Evolutionary conservation across 2,113 vertebrate genomes (phyloP).

Genomic region (Ahaetulla prasina): DNA sequence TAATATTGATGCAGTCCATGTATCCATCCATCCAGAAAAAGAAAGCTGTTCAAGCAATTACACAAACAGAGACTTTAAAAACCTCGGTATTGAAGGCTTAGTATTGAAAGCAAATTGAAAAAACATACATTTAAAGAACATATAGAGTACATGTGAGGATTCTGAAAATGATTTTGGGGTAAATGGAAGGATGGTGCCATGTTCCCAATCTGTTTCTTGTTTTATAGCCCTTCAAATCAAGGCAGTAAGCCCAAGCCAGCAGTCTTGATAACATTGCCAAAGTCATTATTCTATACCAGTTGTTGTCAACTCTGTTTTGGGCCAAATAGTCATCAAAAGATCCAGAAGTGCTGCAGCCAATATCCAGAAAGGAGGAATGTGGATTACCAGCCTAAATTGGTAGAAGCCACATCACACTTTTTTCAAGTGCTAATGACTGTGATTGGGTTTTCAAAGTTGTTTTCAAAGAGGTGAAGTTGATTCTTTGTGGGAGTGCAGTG

Average conservation of each 20-base stretch:
- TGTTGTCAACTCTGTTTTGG: not conserved
- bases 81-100: not conserved
- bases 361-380: not conserved
- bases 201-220: not conserved
- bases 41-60: not conserved
- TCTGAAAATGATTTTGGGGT: not conserved
- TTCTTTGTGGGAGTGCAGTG: not conserved
- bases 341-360: not conserved
- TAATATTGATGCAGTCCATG: not conserved
- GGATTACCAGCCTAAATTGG: too few relatives aligned
- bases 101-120: not conserved
- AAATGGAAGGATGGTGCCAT: not conserved
- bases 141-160: not conserved
- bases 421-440: not conserved
- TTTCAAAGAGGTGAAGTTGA: not conserved
- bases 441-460: not conserved
- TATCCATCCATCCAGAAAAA: not conserved
- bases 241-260: not conserved
- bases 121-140: not conserved
- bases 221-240: not conserved
- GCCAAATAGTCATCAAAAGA: not conserved
- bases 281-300: not conserved
- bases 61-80: not conserved
- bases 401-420: not conserved
- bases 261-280: not conserved